These are phyloP conservation scores for Spisula subtruncata DNA, from an alignment of 2,888 invertebrate species.

Conservation along the genomic window DNA sequence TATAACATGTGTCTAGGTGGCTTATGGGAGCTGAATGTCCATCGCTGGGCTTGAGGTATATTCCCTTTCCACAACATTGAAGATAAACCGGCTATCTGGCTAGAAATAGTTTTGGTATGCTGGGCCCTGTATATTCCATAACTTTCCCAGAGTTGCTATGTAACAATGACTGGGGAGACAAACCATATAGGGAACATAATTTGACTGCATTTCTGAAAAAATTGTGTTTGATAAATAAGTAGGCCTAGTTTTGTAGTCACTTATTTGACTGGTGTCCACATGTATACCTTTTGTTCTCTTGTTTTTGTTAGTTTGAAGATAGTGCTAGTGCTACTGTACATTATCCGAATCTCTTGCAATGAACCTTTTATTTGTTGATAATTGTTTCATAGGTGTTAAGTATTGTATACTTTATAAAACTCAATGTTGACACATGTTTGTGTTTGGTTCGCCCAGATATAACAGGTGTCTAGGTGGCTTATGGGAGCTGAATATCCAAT, in stretches of 20 bases:
- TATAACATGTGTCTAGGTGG: conserved; percentile 61
- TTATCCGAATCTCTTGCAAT: not conserved
- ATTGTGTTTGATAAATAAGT: too few species aligned
- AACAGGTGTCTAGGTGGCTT: conserved; percentile 67
- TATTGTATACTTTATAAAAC: too few species aligned
- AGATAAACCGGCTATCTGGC: conserved; percentile 71
- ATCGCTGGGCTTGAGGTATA: conserved; percentile 70
- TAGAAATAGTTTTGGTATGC: conserved; percentile 62
- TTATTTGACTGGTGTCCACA: too few species aligned
- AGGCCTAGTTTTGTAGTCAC: too few species aligned
- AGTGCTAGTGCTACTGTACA: too few species aligned
- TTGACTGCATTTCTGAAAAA: too few species aligned
- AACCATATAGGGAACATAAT: conserved; percentile 76
- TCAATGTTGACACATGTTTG: conserved; percentile 65
- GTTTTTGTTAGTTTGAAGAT: too few species aligned
- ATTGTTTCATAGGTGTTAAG: not conserved
- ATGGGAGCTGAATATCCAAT: conserved; percentile 70
- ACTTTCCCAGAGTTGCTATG: conserved; percentile 63
- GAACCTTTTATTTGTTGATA: not conserved
- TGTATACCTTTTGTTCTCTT: too few species aligned
- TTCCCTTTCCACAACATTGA: conserved; percentile 78
- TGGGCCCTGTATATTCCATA: conserved; percentile 81
- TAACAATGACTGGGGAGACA: conserved; percentile 78
- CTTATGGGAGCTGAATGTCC: conserved; percentile 69
- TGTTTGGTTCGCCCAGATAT: conserved; percentile 49